Evolutionary conservation across 2,888 invertebrate genomes (phyloP).

Genomic region (Sturmia bella): DNA sequence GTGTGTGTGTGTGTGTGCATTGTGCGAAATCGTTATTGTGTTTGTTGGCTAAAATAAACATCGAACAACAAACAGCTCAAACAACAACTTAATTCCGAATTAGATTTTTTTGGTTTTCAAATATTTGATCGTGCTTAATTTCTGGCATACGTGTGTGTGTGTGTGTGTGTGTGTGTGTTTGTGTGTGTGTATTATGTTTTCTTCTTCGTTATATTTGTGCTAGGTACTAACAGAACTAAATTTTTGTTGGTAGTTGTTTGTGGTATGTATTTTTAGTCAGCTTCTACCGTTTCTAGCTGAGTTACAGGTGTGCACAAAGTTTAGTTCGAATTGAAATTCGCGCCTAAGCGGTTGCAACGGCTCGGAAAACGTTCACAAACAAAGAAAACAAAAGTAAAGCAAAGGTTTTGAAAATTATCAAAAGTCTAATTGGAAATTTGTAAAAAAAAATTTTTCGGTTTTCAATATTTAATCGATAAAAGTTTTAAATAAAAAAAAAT

Average conservation of each 20-base stretch:
- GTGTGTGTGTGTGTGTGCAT: constrained; percentile 3
- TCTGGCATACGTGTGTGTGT: constrained; percentile 5
- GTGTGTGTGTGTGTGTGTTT: neutral
- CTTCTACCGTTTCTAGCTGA: constrained; percentile 62
- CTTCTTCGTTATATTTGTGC: constrained; percentile 12
- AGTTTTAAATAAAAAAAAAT: constrained; percentile 2
- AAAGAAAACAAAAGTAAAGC: neutral
- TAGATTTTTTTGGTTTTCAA: constrained; percentile 37
- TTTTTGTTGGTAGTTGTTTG: constrained; percentile 23
- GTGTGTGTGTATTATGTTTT: neutral
- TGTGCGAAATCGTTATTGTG: constrained; percentile 16
- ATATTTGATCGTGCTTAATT: constrained; percentile 46
- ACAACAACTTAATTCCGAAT: constrained; percentile 44
- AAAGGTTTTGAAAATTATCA: constrained; percentile 8
- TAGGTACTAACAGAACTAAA: constrained; percentile 41
- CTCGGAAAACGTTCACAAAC: constrained; percentile 55
- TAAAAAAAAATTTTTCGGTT: constrained; percentile 7
- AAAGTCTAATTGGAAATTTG: constrained; percentile 5
- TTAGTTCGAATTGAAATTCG: constrained; percentile 79
- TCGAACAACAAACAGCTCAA: constrained; percentile 11
- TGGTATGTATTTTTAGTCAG: constrained; percentile 46
- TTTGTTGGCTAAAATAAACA: constrained; percentile 22
- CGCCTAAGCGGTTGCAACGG: constrained; percentile 78
- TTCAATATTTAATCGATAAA: neutral
- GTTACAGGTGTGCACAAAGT: constrained; percentile 63